phyloP scores from a whole-genome alignment of 2,797 vertebrate species.

The Dicrostonyx torquatus region DNA sequence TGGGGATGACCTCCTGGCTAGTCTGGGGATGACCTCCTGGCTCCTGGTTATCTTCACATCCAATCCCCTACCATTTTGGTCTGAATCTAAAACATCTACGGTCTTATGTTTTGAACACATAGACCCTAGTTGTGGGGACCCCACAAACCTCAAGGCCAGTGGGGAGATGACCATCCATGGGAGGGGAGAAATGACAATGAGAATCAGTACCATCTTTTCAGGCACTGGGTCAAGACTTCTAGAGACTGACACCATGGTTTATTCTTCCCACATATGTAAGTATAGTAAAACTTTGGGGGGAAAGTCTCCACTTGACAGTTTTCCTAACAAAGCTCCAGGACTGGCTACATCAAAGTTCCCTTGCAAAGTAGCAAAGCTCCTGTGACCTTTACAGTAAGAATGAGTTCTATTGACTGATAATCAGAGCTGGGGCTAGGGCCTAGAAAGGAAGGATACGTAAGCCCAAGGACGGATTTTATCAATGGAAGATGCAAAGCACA shows the following conservation, averaged over 20 bases:
- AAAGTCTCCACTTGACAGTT: too few relatives aligned
- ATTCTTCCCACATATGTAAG: background rate
- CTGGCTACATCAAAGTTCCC: background rate
- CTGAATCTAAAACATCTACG: background rate
- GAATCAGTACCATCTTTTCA: background rate
- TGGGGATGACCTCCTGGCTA: too few relatives aligned
- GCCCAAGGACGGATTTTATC: too few relatives aligned
- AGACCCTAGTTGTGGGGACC: background rate
- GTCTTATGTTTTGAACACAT: background rate
- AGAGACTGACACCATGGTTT: background rate
- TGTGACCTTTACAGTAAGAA: background rate
- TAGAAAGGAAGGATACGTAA: too few relatives aligned
- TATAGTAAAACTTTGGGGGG: background rate
- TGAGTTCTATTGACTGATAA: background rate
- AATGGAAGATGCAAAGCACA: background rate
- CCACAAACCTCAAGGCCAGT: background rate
- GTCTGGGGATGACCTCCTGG: background rate
- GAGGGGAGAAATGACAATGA: background rate
- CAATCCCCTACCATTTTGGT: too few relatives aligned
- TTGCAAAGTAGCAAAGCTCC: background rate
- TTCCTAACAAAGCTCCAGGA: background rate
- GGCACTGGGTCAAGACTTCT: background rate
- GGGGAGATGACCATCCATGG: background rate
- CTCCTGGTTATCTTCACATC: background rate
- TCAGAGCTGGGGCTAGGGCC: background rate